Conservation (phyloP, 1,140 invertebrate species). For the Doryteuthis pealeii region DNA sequence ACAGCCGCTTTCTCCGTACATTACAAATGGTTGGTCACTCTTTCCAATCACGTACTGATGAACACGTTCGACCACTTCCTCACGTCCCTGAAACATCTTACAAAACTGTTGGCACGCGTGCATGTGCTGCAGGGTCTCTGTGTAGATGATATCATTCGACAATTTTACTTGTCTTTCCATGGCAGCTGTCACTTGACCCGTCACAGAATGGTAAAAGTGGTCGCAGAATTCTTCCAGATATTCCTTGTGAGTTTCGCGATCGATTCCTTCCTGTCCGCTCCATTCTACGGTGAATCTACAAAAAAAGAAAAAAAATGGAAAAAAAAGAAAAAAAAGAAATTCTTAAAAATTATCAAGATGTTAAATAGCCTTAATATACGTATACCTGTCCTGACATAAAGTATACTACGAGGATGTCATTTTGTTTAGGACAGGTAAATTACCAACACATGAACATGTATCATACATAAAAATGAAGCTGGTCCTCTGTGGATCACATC, state of each 20-base stretch:
- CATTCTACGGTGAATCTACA: constrained; percentile 91
- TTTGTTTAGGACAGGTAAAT: no score
- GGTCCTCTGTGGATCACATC: no score
- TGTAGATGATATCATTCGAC: constrained; percentile 60
- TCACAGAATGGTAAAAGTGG: constrained; percentile 88
- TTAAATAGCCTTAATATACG: no score
- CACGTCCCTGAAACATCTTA: constrained; percentile 91
- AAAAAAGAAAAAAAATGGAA: background rate
- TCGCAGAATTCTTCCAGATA: constrained; percentile 93
- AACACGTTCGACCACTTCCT: constrained; percentile 81
- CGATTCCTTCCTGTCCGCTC: constrained; percentile 93
- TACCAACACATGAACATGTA: no score
- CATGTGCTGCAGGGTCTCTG: constrained; percentile 94
- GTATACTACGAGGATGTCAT: no score
- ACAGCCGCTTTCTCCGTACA: constrained; percentile 94
- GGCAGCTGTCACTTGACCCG: constrained; percentile 67
- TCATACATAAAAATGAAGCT: no score
- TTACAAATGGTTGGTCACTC: constrained; percentile 83
- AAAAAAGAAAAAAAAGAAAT: background rate
- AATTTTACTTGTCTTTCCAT: constrained; percentile 64
- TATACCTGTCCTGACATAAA: no score
- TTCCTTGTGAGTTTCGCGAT: constrained; percentile 87
- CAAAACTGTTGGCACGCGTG: constrained; percentile 97
- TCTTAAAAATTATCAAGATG: no score
- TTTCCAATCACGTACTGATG: constrained; percentile 83